Evolutionary conservation across 2,113 vertebrate genomes (phyloP), one percentile per base, ranked within the genome.

Genomic region (Neogobius melanostomus): DNA sequence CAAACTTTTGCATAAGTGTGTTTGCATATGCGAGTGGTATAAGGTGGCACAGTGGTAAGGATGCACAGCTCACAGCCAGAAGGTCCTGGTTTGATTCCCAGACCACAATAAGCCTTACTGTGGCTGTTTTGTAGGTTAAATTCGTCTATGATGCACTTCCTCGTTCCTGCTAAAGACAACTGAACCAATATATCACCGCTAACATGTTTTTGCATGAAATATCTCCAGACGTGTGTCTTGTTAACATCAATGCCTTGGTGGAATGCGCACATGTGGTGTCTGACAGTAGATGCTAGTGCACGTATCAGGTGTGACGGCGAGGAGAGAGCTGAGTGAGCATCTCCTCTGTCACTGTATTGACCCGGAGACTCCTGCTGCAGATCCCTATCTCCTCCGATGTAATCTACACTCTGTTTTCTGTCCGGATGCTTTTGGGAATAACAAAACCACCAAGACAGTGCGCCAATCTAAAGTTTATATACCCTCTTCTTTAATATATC

Each of bases 341-440:
- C 57, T 75, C 57, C 50, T 70, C 73, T 69, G 75, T 74, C 82
- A 78, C 17, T 68, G 64, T 76, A 86, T 88, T 80, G 87, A 86
- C 76, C 66, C 76, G 72, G 49, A 74, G 72, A 59, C 78, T 76
- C 52, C 8, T 12, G 53, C 73, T 59, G 16, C 50, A 70, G 74
- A 81, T 82, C 82, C 59, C 63, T 75, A 77, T 80, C 75, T 64
- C 75, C 70, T 72, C 71, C 61, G 69, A 75, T 83, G 76, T 79
- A 80, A 82, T 85, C 82, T 78, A 79, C 77, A 67, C 75, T 72
- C 61, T 77, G 82, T 79, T 81, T 73, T 82, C 52, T 69, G 64
- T 64, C 69, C 66, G 53, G 46, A 66, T 65, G 53, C 14, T 61
- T 52, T 42, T 69, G 9, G 10, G 61, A 68, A 59, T 11, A 51